These are phyloP conservation scores for Oreochromis niloticus DNA, from an alignment of 2,113 vertebrate genomes.

Conservation along the genomic window DNA sequence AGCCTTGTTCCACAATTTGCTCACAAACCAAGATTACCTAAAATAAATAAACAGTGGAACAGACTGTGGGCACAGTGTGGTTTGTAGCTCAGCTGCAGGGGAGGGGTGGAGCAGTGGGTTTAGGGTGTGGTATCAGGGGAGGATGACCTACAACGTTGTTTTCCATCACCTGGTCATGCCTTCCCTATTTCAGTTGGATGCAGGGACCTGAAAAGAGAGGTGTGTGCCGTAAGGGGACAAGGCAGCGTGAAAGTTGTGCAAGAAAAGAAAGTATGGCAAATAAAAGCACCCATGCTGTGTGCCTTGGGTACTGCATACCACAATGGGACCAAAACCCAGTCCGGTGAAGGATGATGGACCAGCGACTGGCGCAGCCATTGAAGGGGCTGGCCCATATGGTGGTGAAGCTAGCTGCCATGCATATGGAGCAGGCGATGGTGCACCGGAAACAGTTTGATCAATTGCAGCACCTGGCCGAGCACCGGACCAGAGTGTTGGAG, in stretches of 20 bases:
- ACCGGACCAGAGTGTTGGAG: not conserved
- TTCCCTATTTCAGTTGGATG: not conserved
- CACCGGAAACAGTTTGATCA: not conserved
- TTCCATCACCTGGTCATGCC: not conserved
- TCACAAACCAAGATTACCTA: not conserved
- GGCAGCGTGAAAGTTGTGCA: rapidly evolving
- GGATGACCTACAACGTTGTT: not conserved
- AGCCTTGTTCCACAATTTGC: not conserved
- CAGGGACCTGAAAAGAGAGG: not conserved
- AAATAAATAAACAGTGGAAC: not conserved
- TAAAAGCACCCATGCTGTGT: not conserved
- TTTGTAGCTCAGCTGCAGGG: not conserved
- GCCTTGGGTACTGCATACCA: not conserved
- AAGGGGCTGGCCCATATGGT: not conserved
- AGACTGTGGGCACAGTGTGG: not conserved
- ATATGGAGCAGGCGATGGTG: not conserved
- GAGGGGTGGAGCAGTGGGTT: not conserved
- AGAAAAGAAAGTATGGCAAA: not conserved
- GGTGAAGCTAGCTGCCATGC: not conserved
- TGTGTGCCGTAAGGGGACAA: not conserved
- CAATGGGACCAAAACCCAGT: not conserved
- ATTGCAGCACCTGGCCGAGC: not conserved
- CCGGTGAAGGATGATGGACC: not conserved
- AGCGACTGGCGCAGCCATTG: not conserved
- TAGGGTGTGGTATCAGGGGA: not conserved